Evolutionary conservation across 2,797 vertebrate species (phyloP), one percentile per base, ranked within the genome.

Genomic region (Diceros bicornis): DNA sequence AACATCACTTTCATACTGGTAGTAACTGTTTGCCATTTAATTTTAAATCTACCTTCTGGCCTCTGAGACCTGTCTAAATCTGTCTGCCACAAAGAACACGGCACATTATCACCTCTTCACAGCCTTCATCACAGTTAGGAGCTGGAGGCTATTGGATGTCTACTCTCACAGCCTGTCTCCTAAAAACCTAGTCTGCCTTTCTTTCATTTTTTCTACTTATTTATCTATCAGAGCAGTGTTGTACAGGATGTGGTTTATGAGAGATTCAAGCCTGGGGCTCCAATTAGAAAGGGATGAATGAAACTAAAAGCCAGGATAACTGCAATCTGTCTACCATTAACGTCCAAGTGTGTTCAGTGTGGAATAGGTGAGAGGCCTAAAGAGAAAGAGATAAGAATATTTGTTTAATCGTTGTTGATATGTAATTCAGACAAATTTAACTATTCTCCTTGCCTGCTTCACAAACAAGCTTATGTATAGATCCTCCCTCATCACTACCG

Each of bases 201-300:
- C 71, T 75, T 87, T 55, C 13, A 0, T 32, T 47, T 82, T 79
- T 75, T 77, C 57, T 85, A 2, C 34, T 87, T 93, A 77, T 93
- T 93, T 96, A 75, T 96, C 89, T 75, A 47, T 44, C 83, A 85
- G 41, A 89, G 34, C 32, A 44, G 13, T 68, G n/a, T 32, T 59
- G 29, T 59, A 71, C 59, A 61, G 47, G 44, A 55, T 87, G 41
- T 34, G 59, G 21, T 64, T 95, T 87, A 16, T 72, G 83, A 97
- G 91, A 64, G 59, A 93, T 64, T 34, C 37, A 87, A 20, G 69
- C 91, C 89, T 27, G 9, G 6, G 71, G 89, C 34, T 85, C 79
- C 89, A 84, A 61, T 97, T 93, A 94, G 86, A 90, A 89, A 81
- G 18, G 61, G 41, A 29, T 96, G 94, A 91, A 89, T 93, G 85